Conservation (phyloP, 1,140 invertebrate species). For the Drosophila rufa region DNA sequence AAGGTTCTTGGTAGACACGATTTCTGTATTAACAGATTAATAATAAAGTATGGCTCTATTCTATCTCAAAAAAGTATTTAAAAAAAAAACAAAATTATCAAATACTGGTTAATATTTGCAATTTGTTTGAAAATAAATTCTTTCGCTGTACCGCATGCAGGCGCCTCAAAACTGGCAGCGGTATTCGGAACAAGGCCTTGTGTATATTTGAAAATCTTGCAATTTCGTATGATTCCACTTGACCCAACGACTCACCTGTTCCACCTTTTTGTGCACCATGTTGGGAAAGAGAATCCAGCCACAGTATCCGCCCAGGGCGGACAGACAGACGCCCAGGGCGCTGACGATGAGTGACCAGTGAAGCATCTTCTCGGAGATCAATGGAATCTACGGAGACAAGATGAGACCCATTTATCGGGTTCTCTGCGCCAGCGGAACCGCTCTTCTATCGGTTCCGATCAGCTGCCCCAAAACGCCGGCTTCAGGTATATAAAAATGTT, state of each 20-base stretch:
- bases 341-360: slow-evolving; percentile 79
- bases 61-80: too few relatives aligned
- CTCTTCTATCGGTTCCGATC: slow-evolving; percentile 10
- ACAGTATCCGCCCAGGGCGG: slow-evolving; percentile 77
- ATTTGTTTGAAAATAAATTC: not conserved
- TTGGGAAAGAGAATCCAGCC: slow-evolving; percentile 85
- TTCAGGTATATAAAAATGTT: slow-evolving; percentile 15
- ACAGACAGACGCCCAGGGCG: slow-evolving; percentile 73
- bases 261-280: slow-evolving; percentile 84
- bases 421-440: not conserved
- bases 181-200: slow-evolving; percentile 11
- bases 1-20: too few relatives aligned
- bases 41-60: too few relatives aligned
- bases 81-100: too few relatives aligned
- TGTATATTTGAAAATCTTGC: slow-evolving; percentile 7
- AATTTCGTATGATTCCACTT: not conserved
- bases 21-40: too few relatives aligned
- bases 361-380: slow-evolving; percentile 48
- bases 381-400: slow-evolving; percentile 2
- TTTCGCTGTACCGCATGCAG: not conserved
- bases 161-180: not conserved
- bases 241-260: slow-evolving; percentile 80
- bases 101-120: too few relatives aligned
- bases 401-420: slow-evolving; percentile 31
- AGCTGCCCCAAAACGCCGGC: slow-evolving; percentile 35